Conservation (phyloP, 2,113 vertebrate species). For the Corynorhinus townsendii region DNA sequence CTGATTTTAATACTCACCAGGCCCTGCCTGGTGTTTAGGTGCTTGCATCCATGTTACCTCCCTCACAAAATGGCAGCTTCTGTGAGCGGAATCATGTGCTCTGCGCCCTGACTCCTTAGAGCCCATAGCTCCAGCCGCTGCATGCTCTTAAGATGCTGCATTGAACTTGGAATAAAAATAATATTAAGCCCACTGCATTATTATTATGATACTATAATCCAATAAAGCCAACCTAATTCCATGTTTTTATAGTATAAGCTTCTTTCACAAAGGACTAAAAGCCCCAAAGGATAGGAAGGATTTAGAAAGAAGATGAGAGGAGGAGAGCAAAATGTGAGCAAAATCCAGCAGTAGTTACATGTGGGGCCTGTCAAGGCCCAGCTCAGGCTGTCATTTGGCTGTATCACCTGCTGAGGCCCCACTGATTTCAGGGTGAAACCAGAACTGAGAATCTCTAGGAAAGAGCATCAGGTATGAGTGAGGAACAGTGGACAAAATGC, state of each 20-base stretch:
- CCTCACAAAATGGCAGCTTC: not conserved
- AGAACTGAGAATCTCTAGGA: not conserved
- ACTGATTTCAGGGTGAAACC: not conserved
- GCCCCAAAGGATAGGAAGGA: constrained; percentile 5
- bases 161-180: constrained; percentile 43
- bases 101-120: not conserved
- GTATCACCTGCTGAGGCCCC: not conserved
- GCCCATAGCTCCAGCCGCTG: not conserved
- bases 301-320: constrained; percentile 38
- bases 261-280: constrained; percentile 51
- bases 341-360: not conserved
- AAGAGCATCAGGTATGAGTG: not conserved
- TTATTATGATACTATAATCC: constrained; percentile 30
- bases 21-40: not conserved
- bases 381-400: not conserved
- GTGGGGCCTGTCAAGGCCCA: not conserved
- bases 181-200: constrained; percentile 18
- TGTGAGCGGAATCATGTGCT: not conserved
- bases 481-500: not conserved
- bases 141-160: not conserved
- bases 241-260: constrained; percentile 55
- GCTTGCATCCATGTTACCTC: not conserved
- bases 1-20: not conserved
- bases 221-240: constrained; percentile 61
- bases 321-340: not conserved